Base-by-base conservation (phyloP, 2,888 invertebrate species). In the Cerastis rubricosa region DNA sequence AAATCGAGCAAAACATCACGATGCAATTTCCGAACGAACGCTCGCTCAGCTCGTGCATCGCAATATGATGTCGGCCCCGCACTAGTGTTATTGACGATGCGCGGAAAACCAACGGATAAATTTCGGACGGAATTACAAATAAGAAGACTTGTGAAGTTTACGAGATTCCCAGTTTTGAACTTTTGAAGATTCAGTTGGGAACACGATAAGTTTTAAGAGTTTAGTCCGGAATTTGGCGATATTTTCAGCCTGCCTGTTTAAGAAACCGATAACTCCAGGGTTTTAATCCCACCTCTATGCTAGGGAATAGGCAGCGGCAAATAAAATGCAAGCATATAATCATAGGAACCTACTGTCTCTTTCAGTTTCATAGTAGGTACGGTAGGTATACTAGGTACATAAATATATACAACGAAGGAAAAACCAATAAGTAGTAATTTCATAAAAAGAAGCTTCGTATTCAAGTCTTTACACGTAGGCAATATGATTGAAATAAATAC, bases 1-100 rank as follows among this genome's bases (percentile, higher is more conserved):
- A 87, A 87, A 86, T 78, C 79, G 91, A 91, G 91, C 88, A 90
- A 91, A 92, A 90, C 89, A 88, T 77, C 81, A 68, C 86, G 88
- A 88, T 90, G 91, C 92, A 91, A 92, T 93, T 91, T 92, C 91
- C 92, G 90, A 91, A 85, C 89, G 90, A 90, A 87, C 85, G 87
- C 66, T 74, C 77, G 78, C 76, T 75, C 61, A 61, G 73, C 64
- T 71, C 76, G 82, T 78, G 78, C 76, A 74, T 80, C 73, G 76
- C 81, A 83, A 88, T 83, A 85, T 83, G 76, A 85, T 82, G 87
- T 76, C 64, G 73, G 76, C 54, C 47, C 76, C 79, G 75, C 72
- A 82, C 81, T 74, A 79, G 65, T 71, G 63, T 78, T 80, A 74
- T 82, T 77, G 71, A 70, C 74, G 65, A 80, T 49, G 75, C 73